phyloP scores from a whole-genome alignment of 2,113 vertebrate genomes.

The Brienomyrus longianalis region DNA sequence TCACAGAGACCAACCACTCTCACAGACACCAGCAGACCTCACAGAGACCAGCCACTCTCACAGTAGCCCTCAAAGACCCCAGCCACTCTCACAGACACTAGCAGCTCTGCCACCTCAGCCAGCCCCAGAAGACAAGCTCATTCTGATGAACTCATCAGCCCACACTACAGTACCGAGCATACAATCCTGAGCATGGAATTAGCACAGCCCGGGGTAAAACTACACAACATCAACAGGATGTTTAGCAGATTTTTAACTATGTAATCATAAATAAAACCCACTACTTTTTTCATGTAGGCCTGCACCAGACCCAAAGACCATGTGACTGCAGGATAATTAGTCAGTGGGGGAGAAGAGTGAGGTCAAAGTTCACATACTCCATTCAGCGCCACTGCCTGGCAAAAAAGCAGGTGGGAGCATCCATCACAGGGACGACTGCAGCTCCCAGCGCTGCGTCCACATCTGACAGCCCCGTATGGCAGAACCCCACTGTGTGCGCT shows the following conservation, averaged over 20 bases:
- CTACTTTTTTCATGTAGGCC: not conserved
- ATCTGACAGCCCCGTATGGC: not conserved
- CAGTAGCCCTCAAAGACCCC: too few relatives aligned
- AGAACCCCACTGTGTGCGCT: not conserved
- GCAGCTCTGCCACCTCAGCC: not conserved
- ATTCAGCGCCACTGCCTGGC: not conserved
- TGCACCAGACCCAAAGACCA: not conserved
- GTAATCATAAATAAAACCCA: not conserved
- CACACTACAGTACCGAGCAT: not conserved
- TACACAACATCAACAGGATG: not conserved
- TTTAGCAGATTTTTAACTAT: not conserved
- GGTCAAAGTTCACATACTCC: not conserved
- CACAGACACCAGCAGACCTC: conserved; percentile 8
- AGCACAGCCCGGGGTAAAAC: not conserved
- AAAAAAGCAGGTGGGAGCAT: not conserved
- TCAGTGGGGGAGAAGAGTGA: not conserved
- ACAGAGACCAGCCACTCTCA: conserved; percentile 7
- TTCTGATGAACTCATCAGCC: conserved; percentile 31
- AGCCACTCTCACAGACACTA: not conserved
- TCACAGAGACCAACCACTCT: not conserved
- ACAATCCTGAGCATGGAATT: not conserved
- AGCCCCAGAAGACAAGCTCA: not conserved
- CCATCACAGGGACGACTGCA: not conserved
- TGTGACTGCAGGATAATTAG: not conserved
- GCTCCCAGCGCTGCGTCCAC: not conserved